Evolutionary conservation across 2,797 vertebrate genomes (phyloP).

Genomic region (Lepus townsendii): DNA sequence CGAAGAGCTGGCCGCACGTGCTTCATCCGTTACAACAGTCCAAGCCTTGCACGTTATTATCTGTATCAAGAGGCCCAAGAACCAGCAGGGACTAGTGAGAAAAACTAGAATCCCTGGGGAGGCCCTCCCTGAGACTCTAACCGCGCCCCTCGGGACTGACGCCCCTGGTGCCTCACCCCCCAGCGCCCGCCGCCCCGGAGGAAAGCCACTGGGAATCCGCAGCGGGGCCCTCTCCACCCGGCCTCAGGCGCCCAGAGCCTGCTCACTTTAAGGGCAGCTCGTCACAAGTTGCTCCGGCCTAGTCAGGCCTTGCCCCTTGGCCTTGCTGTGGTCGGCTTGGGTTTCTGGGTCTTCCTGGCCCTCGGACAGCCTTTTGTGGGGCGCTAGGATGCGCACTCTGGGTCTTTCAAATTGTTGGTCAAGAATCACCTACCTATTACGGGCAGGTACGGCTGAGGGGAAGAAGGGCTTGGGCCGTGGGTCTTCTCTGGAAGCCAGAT

Average conservation of each 20-base stretch:
- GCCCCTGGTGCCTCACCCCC: not conserved
- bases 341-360: not conserved
- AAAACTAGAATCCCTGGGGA: not conserved
- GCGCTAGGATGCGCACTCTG: not conserved
- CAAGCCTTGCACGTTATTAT: not conserved
- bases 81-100: not conserved
- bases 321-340: not conserved
- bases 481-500: not conserved
- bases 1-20: not conserved
- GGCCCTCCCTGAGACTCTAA: not conserved
- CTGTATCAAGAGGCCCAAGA: not conserved
- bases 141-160: fast-evolving
- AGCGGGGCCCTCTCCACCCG: not conserved
- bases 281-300: not conserved
- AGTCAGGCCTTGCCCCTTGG: not conserved
- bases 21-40: not conserved
- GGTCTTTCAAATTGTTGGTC: too few species aligned
- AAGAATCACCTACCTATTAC: not conserved
- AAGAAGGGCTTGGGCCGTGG: not conserved
- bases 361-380: not conserved
- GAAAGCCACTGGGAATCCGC: not conserved
- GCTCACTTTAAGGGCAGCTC: not conserved
- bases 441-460: not conserved
- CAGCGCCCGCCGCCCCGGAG: not conserved
- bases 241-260: fast-evolving